Evolutionary conservation across 1,140 invertebrate genomes (phyloP).

Genomic region (Cyclargus thomasi): DNA sequence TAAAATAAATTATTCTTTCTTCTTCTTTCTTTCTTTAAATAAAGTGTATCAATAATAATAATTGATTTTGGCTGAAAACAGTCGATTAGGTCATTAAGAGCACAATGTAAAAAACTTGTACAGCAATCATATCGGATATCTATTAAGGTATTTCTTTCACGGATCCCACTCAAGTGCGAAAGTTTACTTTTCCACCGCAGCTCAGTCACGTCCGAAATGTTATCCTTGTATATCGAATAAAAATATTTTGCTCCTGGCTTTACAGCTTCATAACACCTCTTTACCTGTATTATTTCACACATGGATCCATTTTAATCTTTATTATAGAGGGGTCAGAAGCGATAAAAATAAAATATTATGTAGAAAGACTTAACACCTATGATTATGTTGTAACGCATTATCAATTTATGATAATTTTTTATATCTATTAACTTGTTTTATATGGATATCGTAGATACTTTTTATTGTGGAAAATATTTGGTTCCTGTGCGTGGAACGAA

Average conservation of each 20-base stretch:
- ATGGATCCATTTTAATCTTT: neutral
- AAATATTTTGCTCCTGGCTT: conserved; percentile 10
- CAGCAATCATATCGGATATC: neutral
- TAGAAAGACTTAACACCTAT: no score
- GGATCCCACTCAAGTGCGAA: neutral
- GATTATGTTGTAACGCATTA: no score
- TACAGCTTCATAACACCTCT: conserved; percentile 5
- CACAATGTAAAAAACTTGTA: neutral
- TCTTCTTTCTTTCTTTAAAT: neutral
- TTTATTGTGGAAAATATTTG: no score
- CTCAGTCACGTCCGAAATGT: conserved; percentile 5
- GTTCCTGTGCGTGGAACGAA: no score
- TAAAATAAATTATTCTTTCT: no score
- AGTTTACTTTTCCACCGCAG: conserved; percentile 22
- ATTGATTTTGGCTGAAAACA: no score
- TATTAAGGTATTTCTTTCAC: conserved; percentile 10
- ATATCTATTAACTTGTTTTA: no score
- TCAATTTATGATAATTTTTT: no score
- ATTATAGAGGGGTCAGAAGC: neutral
- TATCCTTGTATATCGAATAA: conserved; percentile 15
- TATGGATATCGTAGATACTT: no score
- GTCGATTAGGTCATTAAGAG: neutral
- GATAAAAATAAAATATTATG: neutral
- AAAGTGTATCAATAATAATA: no score
- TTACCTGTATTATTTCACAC: conserved; percentile 6